Conservation (phyloP, 2,113 vertebrate genomes). For the Rhinopithecus roxellana region DNA sequence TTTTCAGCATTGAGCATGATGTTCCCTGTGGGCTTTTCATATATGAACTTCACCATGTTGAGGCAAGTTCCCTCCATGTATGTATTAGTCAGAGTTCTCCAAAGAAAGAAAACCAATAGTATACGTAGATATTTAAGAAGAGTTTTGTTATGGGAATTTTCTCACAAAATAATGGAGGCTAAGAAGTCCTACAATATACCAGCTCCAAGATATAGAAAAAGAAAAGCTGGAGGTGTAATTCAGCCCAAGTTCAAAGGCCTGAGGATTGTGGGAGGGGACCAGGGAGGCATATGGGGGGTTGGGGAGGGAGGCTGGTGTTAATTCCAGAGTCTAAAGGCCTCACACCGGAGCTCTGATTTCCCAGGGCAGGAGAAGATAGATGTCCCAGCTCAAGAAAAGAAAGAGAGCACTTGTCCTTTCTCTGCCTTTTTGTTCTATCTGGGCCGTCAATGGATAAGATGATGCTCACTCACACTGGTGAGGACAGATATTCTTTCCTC, state of each 20-base stretch:
- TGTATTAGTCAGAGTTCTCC: background rate
- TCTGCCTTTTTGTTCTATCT: background rate
- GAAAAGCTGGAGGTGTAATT: background rate
- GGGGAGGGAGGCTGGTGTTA: background rate
- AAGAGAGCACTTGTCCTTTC: background rate
- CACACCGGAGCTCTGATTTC: background rate
- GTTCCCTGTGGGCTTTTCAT: background rate
- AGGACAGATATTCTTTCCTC: background rate
- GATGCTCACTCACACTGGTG: background rate
- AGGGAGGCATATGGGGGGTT: background rate
- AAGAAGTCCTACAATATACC: background rate
- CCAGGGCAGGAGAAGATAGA: background rate
- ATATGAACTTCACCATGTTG: background rate
- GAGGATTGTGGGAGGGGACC: background rate
- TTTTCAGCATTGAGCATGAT: background rate
- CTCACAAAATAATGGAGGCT: background rate
- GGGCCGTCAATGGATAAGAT: background rate
- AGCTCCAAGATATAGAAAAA: background rate
- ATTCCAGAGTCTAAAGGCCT: background rate
- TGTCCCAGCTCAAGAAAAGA: background rate
- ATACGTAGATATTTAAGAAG: background rate
- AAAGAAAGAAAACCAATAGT: background rate
- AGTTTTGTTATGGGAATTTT: background rate
- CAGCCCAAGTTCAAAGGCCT: background rate
- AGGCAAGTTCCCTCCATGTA: background rate